phyloP scores from a whole-genome alignment of 1,140 invertebrate species.

The Leptopilina clavipes region DNA sequence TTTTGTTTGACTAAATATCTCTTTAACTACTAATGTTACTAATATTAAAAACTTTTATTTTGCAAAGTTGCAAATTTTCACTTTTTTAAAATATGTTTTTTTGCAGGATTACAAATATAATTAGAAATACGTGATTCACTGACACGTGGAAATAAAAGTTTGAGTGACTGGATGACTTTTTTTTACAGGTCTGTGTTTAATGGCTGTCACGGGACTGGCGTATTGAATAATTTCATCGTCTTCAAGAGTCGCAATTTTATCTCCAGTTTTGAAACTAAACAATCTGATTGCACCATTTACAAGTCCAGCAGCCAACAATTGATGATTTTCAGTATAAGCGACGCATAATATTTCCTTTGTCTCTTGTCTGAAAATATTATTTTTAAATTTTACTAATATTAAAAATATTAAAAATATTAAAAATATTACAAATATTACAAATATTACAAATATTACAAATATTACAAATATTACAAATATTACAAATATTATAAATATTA shows the following conservation, averaged over 20 bases:
- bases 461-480: no score
- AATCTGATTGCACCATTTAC: constrained; percentile 76
- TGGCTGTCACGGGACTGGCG: constrained; percentile 75
- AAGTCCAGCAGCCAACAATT: constrained; percentile 76
- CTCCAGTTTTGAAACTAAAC: constrained; percentile 71
- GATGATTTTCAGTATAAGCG: constrained; percentile 78
- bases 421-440: no score
- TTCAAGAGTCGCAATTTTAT: constrained; percentile 67
- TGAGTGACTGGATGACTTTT: constrained; percentile 76
- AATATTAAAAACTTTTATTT: no score
- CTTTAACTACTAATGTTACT: no score
- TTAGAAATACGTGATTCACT: no score
- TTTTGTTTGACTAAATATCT: no score
- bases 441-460: no score
- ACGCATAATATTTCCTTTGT: constrained; percentile 76
- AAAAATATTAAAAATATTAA: no score
- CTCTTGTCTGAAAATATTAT: constrained; percentile 69
- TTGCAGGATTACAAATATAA: background rate
- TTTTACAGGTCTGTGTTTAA: constrained; percentile 77
- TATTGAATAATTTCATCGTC: constrained; percentile 76
- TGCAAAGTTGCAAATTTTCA: no score
- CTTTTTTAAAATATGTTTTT: constrained; percentile 41
- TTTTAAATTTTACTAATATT: constrained; percentile 6
- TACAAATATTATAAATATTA: no score
- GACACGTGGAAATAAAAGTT: constrained; percentile 76